Conservation (phyloP, 2,113 vertebrate species). For the Stegostoma tigrinum region DNA sequence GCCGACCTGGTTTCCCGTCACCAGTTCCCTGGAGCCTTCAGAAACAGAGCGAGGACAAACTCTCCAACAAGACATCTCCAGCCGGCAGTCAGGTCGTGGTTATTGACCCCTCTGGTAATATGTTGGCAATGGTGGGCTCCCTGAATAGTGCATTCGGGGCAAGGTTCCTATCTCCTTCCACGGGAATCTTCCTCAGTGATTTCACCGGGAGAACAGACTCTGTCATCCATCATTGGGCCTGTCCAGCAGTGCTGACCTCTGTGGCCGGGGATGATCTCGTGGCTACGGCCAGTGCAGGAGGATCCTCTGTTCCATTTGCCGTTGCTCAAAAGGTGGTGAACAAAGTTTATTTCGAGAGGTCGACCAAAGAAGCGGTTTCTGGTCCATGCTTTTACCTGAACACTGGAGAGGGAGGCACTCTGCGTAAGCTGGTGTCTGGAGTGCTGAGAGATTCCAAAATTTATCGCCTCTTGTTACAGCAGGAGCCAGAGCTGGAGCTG, state of each 20-base stretch:
- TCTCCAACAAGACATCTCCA: background rate
- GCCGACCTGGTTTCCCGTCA: background rate
- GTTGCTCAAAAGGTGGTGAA: conserved; percentile 44
- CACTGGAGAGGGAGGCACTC: background rate
- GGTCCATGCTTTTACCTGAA: conserved; percentile 40
- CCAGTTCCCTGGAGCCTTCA: background rate
- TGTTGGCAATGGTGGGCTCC: conserved; percentile 53
- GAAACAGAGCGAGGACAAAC: background rate
- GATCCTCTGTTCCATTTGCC: conserved; percentile 42
- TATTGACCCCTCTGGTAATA: conserved; percentile 47
- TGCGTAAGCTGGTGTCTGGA: conserved; percentile 38
- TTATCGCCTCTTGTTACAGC: conserved; percentile 36
- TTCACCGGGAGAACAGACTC: conserved; percentile 39
- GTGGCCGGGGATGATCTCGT: conserved; percentile 38
- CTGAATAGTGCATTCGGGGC: conserved; percentile 58
- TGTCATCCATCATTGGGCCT: conserved; percentile 44
- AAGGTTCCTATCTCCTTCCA: conserved; percentile 48
- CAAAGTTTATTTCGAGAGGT: conserved; percentile 43
- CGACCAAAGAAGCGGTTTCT: conserved; percentile 39
- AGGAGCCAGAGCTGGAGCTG: background rate
- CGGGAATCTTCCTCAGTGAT: conserved; percentile 52
- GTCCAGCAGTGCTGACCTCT: conserved; percentile 48
- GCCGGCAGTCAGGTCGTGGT: conserved; percentile 49
- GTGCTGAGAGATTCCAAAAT: conserved; percentile 39
- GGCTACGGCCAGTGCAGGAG: conserved; percentile 49